Evolutionary conservation across 2,888 invertebrate species (phyloP).

Genomic region (Malachius bipustulatus): DNA sequence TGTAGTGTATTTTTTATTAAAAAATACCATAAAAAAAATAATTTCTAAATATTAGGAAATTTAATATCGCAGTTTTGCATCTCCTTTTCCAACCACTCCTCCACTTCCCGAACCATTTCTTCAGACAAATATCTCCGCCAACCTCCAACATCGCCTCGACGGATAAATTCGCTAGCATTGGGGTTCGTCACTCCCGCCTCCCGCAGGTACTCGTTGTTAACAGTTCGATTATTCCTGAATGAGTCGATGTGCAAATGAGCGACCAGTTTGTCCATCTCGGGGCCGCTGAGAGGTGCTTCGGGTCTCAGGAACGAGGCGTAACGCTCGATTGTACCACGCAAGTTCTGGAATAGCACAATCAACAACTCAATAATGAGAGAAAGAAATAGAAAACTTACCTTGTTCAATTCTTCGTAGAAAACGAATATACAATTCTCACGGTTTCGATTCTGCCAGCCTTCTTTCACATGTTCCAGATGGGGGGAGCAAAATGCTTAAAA

Average conservation of each 20-base stretch:
- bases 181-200: slow-evolving; percentile 4
- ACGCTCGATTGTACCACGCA: neutral
- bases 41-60: too few species aligned
- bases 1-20: too few species aligned
- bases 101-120: neutral
- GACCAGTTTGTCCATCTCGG: slow-evolving; percentile 47
- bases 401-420: slow-evolving; percentile 1
- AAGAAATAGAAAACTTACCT: too few species aligned
- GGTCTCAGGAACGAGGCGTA: slow-evolving; percentile 44
- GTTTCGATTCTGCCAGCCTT: slow-evolving; percentile 2
- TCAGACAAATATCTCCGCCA: slow-evolving; percentile 11
- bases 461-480: neutral
- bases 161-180: slow-evolving; percentile 6
- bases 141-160: slow-evolving; percentile 6
- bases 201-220: slow-evolving; percentile 46
- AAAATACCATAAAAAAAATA: too few species aligned
- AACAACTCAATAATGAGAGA: too few species aligned
- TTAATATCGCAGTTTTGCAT: slow-evolving; percentile 8
- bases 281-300: slow-evolving; percentile 41
- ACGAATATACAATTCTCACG: neutral
- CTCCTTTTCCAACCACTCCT: slow-evolving; percentile 11
- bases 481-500: neutral
- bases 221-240: slow-evolving; percentile 66
- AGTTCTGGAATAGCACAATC: neutral
- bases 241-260: slow-evolving; percentile 64